These are phyloP conservation scores for Coptotermes formosanus DNA, from an alignment of 1,140 invertebrate genomes.

Conservation along the genomic window DNA sequence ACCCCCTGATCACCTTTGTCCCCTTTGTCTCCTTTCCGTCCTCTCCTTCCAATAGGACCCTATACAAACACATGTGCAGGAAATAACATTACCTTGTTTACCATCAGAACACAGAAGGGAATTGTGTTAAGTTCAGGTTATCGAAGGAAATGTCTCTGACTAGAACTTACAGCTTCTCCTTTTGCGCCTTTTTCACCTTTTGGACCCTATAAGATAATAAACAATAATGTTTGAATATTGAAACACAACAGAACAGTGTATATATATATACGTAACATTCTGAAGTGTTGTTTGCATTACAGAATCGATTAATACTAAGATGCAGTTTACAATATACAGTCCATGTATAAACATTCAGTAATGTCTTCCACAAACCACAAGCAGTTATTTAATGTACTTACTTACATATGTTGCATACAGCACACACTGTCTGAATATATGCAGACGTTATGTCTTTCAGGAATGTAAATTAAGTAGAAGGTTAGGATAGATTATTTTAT, in stretches of 20 bases:
- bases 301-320: slow-evolving; percentile 3
- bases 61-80: slow-evolving; percentile 48
- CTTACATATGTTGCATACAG: not conserved
- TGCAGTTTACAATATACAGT: not conserved
- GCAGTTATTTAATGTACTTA: not conserved
- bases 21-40: slow-evolving; percentile 86
- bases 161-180: slow-evolving; percentile 77
- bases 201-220: slow-evolving; percentile 61
- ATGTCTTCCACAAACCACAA: not conserved
- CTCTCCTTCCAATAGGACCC: slow-evolving; percentile 85
- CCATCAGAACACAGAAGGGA: not conserved
- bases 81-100: slow-evolving; percentile 30
- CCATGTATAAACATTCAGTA: not conserved
- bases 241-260: slow-evolving; percentile 15
- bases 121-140: not conserved
- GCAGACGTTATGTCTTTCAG: not conserved
- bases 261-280: not conserved
- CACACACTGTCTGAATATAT: not conserved
- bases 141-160: not conserved
- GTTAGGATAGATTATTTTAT: slow-evolving; percentile 8
- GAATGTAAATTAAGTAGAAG: not conserved
- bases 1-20: slow-evolving; percentile 93
- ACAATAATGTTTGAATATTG: slow-evolving; percentile 31
- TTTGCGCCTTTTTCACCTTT: slow-evolving; percentile 85
- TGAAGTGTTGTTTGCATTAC: not conserved